Percentiles rank a stretch among this genome's conserved stretches.
These are phyloP conservation scores for Cheilosia grossa DNA, from an alignment of 2,888 invertebrate species.

Conservation along the genomic window DNA sequence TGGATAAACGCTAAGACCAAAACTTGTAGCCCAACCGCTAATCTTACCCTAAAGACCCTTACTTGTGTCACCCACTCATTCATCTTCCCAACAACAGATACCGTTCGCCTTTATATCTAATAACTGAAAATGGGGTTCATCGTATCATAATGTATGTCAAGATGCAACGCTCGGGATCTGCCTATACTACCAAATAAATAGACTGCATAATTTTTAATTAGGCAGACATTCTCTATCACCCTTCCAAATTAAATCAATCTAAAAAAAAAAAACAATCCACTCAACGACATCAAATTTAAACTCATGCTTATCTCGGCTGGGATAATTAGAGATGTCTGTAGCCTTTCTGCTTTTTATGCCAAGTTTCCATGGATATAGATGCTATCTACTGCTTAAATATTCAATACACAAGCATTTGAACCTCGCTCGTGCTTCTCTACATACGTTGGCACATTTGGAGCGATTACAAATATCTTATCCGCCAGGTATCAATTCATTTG, in stretches of 20 bases:
- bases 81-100: no score
- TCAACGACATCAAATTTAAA: constrained; percentile 12
- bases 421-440: constrained; percentile 7
- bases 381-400: constrained; percentile 1
- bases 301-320: constrained; percentile 2
- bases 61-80: no score
- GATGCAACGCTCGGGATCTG: neutral
- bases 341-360: neutral
- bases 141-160: neutral
- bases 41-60: no score
- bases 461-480: constrained; percentile 43
- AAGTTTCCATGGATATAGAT: neutral
- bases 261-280: neutral
- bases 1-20: no score
- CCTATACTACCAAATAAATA: neutral
- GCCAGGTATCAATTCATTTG: constrained; percentile 60
- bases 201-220: neutral
- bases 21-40: no score
- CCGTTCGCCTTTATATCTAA: no score
- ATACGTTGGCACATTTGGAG: constrained; percentile 19
- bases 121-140: no score
- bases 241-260: constrained; percentile 23
- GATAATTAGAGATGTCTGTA: neutral
- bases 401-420: constrained; percentile 21
- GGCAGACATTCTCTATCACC: neutral